phyloP scores from a whole-genome alignment of 2,888 invertebrate species.

The Autographa gamma region DNA sequence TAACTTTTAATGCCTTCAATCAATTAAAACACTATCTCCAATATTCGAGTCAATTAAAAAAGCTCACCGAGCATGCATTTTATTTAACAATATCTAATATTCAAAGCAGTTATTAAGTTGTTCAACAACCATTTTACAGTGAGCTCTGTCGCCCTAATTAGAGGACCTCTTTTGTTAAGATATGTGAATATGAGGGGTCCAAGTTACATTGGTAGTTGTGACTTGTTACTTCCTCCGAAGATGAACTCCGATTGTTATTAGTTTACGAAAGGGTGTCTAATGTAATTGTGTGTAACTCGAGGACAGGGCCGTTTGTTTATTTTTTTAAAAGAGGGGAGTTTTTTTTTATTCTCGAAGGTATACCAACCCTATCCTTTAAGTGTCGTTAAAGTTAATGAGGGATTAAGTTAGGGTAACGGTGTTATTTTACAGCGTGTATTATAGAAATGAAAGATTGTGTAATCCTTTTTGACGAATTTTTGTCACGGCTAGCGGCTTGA shows the following conservation, averaged over 20 bases:
- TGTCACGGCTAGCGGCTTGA: too few species aligned
- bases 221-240: constrained; percentile 63
- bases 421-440: constrained; percentile 11
- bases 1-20: neutral
- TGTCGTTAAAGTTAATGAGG: constrained; percentile 11
- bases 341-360: constrained; percentile 16
- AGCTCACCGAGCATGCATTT: constrained; percentile 54
- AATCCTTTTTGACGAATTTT: too few species aligned
- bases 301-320: constrained; percentile 45
- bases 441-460: neutral
- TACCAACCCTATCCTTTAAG: constrained; percentile 1
- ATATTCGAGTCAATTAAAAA: constrained; percentile 39
- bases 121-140: constrained; percentile 36
- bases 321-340: constrained; percentile 33
- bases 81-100: constrained; percentile 58
- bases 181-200: constrained; percentile 41
- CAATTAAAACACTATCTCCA: neutral
- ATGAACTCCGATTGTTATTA: constrained; percentile 56
- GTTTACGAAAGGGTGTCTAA: constrained; percentile 57
- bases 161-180: constrained; percentile 21
- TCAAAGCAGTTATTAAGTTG: constrained; percentile 50
- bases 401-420: constrained; percentile 2
- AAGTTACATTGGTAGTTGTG: constrained; percentile 52
- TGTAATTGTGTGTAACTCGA: constrained; percentile 20
- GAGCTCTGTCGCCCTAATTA: constrained; percentile 38